These are phyloP conservation scores for Oligia latruncula DNA, from an alignment of 2,888 invertebrate species.

Conservation along the genomic window DNA sequence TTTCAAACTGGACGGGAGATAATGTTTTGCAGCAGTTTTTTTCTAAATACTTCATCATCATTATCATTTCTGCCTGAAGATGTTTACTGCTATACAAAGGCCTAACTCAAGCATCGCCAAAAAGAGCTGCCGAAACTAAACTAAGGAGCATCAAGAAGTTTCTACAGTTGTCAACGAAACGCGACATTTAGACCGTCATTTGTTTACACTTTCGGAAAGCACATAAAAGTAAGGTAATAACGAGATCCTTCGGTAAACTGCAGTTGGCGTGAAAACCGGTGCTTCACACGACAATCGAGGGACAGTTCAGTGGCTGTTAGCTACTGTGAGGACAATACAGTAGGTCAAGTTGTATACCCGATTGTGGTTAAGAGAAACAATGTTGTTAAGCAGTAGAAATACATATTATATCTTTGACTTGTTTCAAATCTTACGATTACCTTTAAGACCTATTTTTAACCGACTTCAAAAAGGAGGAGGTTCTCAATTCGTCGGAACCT, in stretches of 20 bases:
- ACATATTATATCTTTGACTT: not conserved
- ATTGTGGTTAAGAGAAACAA: not conserved
- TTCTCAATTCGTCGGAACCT: too few relatives aligned
- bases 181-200: not conserved
- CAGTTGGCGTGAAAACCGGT: slow-evolving; percentile 23
- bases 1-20: not conserved
- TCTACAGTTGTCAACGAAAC: not conserved
- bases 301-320: not conserved
- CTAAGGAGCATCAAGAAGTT: not conserved
- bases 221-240: not conserved
- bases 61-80: not conserved
- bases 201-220: not conserved
- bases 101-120: not conserved
- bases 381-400: not conserved
- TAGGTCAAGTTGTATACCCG: not conserved
- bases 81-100: not conserved
- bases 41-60: not conserved
- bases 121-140: too few relatives aligned
- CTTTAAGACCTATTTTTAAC: not conserved
- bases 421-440: not conserved
- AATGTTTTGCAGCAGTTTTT: not conserved
- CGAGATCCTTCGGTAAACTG: slow-evolving; percentile 1
- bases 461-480: too few relatives aligned
- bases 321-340: not conserved
- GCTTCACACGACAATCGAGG: slow-evolving; percentile 4